A percentile compares a stretch with the other conserved stretches of the same genome.
These are phyloP conservation scores for Euura saliciscinereae DNA, from an alignment of 1,140 invertebrate species.

Conservation along the genomic window DNA sequence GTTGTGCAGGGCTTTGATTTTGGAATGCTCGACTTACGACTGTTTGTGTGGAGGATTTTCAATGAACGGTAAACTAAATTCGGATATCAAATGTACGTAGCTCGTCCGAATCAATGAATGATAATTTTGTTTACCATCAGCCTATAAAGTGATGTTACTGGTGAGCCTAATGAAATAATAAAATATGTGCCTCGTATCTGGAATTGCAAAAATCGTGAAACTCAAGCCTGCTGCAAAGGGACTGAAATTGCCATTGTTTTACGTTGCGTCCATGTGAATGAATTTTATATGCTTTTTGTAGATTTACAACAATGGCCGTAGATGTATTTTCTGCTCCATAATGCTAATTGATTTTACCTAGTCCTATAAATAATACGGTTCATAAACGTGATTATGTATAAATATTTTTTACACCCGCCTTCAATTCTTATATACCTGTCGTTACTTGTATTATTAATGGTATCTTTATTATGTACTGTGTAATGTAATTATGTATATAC, in stretches of 20 bases:
- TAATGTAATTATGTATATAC: too few species aligned
- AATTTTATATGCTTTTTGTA: too few species aligned
- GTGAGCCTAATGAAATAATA: background rate
- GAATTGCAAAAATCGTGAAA: background rate
- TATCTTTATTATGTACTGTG: too few species aligned
- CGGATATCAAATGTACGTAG: background rate
- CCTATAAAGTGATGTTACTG: background rate
- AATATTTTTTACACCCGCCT: too few species aligned
- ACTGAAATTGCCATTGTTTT: background rate
- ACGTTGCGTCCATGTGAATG: too few species aligned
- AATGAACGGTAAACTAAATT: background rate
- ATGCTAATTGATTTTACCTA: too few species aligned
- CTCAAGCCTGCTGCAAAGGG: background rate
- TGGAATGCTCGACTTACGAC: background rate
- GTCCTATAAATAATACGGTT: too few species aligned
- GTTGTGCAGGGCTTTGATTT: background rate
- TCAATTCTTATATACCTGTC: too few species aligned
- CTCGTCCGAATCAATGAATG: background rate
- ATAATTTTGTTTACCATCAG: background rate
- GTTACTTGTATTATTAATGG: too few species aligned
- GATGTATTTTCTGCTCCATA: too few species aligned
- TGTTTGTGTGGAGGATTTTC: background rate
- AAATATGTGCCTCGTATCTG: conserved; percentile 5
- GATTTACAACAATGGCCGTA: too few species aligned
- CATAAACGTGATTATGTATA: too few species aligned